Evolutionary conservation across 2,113 vertebrate genomes (phyloP), one percentile per base, ranked within the genome.

Genomic region (Tylochromis polylepis): DNA sequence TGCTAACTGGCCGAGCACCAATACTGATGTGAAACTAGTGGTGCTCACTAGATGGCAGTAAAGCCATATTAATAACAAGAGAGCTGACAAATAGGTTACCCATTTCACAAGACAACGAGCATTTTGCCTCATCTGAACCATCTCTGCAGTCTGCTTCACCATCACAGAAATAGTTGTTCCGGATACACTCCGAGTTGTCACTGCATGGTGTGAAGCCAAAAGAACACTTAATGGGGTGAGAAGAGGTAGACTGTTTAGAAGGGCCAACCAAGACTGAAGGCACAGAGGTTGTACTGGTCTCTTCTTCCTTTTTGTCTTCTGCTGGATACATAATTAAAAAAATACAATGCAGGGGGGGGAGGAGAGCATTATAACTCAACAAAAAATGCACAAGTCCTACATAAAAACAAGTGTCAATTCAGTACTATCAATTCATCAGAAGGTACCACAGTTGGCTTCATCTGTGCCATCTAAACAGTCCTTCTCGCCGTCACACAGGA

Each of bases 391-490:
- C 10, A 77, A 49, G 70, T 31, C 10, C 3, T 20, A 51, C 43
- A 75, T 75, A 75, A 75, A 72, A 72, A 43, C 2, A 0, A 20
- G 24, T 29, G 41, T 77, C 24, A 77, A 77, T 20, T 77, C 70
- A 77, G 16, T 20, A 8, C 11, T 34, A 5, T 29, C 20, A 51
- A 22, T 15, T 58, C 4, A 38, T 31, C 22, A 34, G 24, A 81
- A 36, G 82, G 29, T 81, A 96, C 95, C 94, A 51, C 95, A 96
- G 59, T 79, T 93, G 43, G 92, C 89, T 82, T 99, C 98, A 0
- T 99, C 98, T 0, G 95, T 81, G 4, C 85, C 91, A 77, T 99
- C 98, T 51, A 91, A 16, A 81, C 97, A 98, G 92, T 98, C 97
- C 0, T 57, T 60, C 2, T 95, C 96, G 3, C 97, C 96, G 0